Evolutionary conservation across 2,797 vertebrate species (phyloP).

Genomic region (Pipistrellus kuhlii): DNA sequence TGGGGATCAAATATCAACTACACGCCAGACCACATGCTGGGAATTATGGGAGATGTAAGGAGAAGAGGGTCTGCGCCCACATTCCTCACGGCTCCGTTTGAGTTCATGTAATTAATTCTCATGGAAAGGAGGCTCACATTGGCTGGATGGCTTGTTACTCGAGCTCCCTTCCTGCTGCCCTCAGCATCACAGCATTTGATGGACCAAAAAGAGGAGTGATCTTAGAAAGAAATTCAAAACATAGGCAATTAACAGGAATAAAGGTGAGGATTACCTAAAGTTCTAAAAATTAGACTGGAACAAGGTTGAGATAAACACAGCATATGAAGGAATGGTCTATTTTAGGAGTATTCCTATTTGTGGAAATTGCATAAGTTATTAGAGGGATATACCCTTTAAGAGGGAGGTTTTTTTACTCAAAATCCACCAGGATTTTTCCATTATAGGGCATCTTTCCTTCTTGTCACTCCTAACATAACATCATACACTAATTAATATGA

Average conservation of each 20-base stretch:
- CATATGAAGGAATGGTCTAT: constrained; percentile 71
- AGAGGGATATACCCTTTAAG: constrained; percentile 57
- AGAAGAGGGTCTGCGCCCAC: neutral
- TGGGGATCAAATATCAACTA: neutral
- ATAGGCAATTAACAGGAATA: constrained; percentile 59
- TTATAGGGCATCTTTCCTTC: neutral
- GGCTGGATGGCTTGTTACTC: neutral
- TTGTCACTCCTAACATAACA: neutral
- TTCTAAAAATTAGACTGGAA: constrained; percentile 65
- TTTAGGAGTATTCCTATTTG: constrained; percentile 64
- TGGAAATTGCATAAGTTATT: constrained; percentile 47
- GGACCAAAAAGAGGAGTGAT: neutral
- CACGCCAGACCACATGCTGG: neutral
- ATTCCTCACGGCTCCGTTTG: neutral
- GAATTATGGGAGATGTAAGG: neutral
- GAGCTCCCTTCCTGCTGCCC: neutral
- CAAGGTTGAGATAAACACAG: constrained; percentile 60
- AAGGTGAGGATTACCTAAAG: constrained; percentile 75
- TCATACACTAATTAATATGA: constrained; percentile 1
- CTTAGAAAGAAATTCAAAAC: constrained; percentile 46
- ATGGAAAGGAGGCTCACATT: neutral
- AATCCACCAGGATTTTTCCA: constrained; percentile 6
- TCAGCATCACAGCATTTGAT: neutral
- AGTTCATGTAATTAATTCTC: neutral
- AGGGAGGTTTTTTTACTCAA: constrained; percentile 57